Evolutionary conservation across 2,113 vertebrate genomes (phyloP).

Genomic region (Corythaeola cristata): DNA sequence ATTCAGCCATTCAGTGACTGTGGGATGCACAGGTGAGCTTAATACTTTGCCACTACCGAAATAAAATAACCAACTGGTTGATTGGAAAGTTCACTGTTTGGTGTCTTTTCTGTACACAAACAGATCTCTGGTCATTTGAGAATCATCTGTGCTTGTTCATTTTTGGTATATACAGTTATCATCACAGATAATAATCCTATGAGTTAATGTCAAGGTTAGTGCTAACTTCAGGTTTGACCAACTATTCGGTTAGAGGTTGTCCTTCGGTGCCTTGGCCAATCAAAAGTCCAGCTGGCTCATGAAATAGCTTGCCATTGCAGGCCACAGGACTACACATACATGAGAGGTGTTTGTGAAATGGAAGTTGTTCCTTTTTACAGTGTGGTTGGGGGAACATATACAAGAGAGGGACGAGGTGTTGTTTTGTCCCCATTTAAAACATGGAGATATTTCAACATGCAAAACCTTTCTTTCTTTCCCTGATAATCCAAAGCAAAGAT

Average conservation of each 20-base stretch:
- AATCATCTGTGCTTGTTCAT: neutral
- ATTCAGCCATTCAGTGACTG: neutral
- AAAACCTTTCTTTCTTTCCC: neutral
- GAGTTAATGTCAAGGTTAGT: neutral
- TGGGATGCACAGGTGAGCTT: neutral
- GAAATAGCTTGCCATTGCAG: neutral
- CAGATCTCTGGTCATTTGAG: neutral
- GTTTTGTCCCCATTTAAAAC: neutral
- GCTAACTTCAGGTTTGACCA: neutral
- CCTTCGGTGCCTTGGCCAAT: neutral
- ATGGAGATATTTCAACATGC: neutral
- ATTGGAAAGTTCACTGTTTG: neutral
- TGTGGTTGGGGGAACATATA: neutral
- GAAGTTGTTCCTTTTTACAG: neutral
- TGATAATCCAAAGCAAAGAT: neutral
- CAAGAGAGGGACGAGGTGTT: neutral
- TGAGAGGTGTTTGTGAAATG: neutral
- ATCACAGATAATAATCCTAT: neutral
- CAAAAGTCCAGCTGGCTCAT: neutral
- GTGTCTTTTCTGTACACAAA: neutral
- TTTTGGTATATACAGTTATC: neutral
- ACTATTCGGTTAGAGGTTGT: neutral
- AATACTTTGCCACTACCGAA: neutral
- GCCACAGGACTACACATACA: rapidly evolving
- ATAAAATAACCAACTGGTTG: neutral